Conservation (phyloP, 2,113 vertebrate genomes). For the Paramormyrops kingsleyae region DNA sequence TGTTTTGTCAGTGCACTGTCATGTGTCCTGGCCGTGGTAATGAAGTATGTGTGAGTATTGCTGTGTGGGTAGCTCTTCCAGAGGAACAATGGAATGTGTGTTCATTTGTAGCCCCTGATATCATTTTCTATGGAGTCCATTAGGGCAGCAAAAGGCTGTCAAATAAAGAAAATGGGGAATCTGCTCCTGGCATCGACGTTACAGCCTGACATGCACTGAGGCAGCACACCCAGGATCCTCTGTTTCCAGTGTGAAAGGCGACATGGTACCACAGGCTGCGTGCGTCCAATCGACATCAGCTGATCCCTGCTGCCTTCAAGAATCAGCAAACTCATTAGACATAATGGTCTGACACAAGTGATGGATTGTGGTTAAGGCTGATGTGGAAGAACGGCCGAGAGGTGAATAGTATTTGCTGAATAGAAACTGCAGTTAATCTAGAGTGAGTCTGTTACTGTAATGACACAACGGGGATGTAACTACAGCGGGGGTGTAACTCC, state of each 20-base stretch:
- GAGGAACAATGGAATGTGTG: background rate
- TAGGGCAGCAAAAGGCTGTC: background rate
- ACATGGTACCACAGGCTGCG: background rate
- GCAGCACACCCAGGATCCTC: background rate
- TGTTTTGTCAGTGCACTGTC: background rate
- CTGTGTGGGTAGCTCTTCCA: background rate
- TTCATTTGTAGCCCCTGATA: background rate
- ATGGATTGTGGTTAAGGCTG: background rate
- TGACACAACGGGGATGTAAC: background rate
- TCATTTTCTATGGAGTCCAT: background rate
- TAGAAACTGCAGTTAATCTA: background rate
- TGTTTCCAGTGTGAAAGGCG: background rate
- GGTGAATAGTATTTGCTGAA: background rate
- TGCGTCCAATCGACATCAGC: background rate
- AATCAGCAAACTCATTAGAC: background rate
- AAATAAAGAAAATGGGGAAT: background rate
- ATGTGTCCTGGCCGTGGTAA: background rate
- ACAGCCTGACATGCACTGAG: background rate
- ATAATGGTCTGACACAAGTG: background rate
- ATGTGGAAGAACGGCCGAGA: background rate
- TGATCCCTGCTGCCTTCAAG: background rate
- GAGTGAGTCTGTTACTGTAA: background rate
- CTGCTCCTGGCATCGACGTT: background rate
- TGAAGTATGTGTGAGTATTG: background rate
- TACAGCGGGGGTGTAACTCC: background rate